Base-by-base conservation (phyloP, 2,113 vertebrate genomes). In the Rissa tridactyla region DNA sequence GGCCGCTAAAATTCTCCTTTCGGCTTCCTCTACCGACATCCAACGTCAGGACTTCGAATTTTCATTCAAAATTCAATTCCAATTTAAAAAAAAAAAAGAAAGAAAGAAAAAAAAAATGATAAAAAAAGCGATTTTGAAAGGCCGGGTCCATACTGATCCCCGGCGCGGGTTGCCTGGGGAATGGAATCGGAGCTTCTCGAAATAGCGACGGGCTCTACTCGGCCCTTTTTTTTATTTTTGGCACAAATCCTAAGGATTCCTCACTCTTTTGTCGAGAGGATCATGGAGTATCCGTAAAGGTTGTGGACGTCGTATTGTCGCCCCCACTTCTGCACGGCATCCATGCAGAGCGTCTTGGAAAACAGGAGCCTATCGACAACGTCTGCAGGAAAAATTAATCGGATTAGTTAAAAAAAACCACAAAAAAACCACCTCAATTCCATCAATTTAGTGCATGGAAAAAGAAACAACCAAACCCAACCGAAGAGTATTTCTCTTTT, bases 301-400 rank as follows among this genome's bases (percentile, higher is more conserved):
- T 98, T 99, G 94, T 99, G 99, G n/a, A 99, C 98, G 96, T 99
- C 98, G 73, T 99, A 99, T 22, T 99, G 99, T 42, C 92, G 97
- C 20, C 99, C 99, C 99, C 98, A 99, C 62, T 81, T 47, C 77
- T 99, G 99, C 62, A 98, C 93, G 57, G 99, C 96, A 94, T 99
- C 99, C 99, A 99, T 99, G 80, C 99, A 99, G 71, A 99, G 81
- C 21, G 99, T 99, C 96, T 99, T 99, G 94, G 98, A 99, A 96
- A 98, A 99, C 98, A 99, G 95, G 83, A 99, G 54, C 44, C 97
- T 96, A 90, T 99, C 99, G 78, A 99, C 92, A 90, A 99, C 98
- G 38, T 90, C 99, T 99, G 95, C 29, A 32, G 93, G 32, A 81
- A 94, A 73, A 77, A 10, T 32, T 34, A 20, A 58, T 58, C 21